Percentiles rank a stretch among this genome's conserved stretches.
phyloP scores from a whole-genome alignment of 1,140 invertebrate genomes.

The Drosophila persimilis region DNA sequence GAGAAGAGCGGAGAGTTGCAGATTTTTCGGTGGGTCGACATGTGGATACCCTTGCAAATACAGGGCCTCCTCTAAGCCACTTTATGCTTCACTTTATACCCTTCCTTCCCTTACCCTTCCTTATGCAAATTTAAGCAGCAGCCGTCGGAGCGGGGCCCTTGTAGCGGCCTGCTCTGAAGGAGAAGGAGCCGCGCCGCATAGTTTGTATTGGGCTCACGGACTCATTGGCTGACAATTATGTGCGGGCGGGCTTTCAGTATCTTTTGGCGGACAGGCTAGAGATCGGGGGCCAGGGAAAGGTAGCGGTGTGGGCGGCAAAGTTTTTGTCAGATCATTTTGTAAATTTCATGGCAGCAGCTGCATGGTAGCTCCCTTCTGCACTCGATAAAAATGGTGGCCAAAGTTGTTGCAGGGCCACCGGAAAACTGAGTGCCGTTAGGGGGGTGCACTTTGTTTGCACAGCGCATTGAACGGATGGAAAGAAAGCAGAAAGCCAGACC shows the following conservation, averaged over 20 bases:
- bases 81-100: too few species aligned
- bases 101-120: too few species aligned
- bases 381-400: conserved; percentile 47
- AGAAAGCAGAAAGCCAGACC: neutral
- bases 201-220: conserved; percentile 18
- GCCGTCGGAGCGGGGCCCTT: neutral
- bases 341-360: conserved; percentile 68
- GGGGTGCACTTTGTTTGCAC: conserved; percentile 25
- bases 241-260: conserved; percentile 6
- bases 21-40: too few species aligned
- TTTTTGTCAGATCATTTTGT: conserved; percentile 49
- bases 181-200: neutral
- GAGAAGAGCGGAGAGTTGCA: neutral
- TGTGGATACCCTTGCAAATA: too few species aligned
- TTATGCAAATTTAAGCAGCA: conserved; percentile 36
- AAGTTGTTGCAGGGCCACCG: neutral
- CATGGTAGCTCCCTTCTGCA: conserved; percentile 42
- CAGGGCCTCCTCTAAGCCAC: too few species aligned
- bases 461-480: conserved; percentile 18
- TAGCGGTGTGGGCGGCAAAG: conserved; percentile 12
- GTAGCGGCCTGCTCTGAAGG: too few species aligned
- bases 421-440: neutral
- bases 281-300: neutral
- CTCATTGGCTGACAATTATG: conserved; percentile 46
- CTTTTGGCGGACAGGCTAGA: neutral